These are phyloP conservation scores for Apolygus lucorum DNA, from an alignment of 1,140 invertebrate genomes.

Conservation along the genomic window DNA sequence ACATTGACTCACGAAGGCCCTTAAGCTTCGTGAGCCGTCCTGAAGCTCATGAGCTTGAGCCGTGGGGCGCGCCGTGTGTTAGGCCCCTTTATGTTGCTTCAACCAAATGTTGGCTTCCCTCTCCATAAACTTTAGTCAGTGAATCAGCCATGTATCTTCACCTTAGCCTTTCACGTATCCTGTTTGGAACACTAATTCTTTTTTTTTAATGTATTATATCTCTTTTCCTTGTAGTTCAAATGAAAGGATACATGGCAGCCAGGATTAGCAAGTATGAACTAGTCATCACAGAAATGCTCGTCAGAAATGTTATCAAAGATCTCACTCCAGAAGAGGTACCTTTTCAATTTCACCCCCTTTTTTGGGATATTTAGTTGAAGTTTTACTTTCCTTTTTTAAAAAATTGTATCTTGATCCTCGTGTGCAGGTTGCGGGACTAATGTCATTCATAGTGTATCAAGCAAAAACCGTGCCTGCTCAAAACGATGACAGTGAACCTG, in stretches of 20 bases:
- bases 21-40: too few relatives aligned
- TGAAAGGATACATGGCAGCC: constrained; percentile 91
- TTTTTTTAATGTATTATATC: too few relatives aligned
- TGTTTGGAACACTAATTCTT: too few relatives aligned
- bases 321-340: constrained; percentile 83
- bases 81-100: too few relatives aligned
- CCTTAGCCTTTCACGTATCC: too few relatives aligned
- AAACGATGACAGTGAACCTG: background rate
- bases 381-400: constrained; percentile 8
- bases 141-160: too few relatives aligned
- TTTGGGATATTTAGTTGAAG: constrained; percentile 50
- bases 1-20: too few relatives aligned
- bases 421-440: constrained; percentile 19
- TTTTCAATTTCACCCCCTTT: constrained; percentile 82
- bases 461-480: background rate
- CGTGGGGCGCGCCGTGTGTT: too few relatives aligned
- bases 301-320: constrained; percentile 81
- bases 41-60: too few relatives aligned
- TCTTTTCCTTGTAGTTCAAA: constrained; percentile 45
- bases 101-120: too few relatives aligned
- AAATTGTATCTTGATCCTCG: constrained; percentile 24
- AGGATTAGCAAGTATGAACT: constrained; percentile 92
- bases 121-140: too few relatives aligned
- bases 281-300: constrained; percentile 91
- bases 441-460: background rate